A percentile compares a stretch with the other conserved stretches of the same genome.
phyloP scores from a whole-genome alignment of 2,113 vertebrate genomes.

The Festucalex cinctus region DNA sequence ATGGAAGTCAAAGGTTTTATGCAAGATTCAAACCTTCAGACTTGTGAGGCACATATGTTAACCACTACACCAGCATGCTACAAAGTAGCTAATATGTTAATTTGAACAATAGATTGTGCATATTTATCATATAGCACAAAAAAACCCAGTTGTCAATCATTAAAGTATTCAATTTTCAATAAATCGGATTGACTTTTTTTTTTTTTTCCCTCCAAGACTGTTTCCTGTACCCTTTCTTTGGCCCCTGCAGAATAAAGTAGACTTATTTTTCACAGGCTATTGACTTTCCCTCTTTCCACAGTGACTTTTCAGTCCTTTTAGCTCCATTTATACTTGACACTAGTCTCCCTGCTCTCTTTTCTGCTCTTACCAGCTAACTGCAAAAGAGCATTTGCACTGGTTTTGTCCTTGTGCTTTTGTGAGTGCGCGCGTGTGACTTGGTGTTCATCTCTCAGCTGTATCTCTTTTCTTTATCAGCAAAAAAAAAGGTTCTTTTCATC shows the following conservation, averaged over 20 bases:
- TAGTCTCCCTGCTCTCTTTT: slow-evolving; percentile 17
- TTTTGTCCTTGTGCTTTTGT: slow-evolving; percentile 28
- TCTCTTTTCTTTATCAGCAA: slow-evolving; percentile 37
- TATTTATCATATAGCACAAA: too few relatives aligned
- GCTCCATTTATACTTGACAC: slow-evolving; percentile 25
- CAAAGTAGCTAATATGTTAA: too few relatives aligned
- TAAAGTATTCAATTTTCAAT: neutral
- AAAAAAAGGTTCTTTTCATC: slow-evolving; percentile 39
- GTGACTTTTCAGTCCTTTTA: slow-evolving; percentile 19
- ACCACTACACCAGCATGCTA: too few relatives aligned
- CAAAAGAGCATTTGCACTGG: slow-evolving; percentile 48
- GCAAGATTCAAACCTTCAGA: too few relatives aligned
- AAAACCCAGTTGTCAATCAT: neutral
- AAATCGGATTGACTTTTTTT: neutral
- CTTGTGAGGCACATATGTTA: too few relatives aligned
- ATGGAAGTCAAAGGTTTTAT: too few relatives aligned
- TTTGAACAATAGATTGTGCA: too few relatives aligned
- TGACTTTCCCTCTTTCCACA: slow-evolving; percentile 9
- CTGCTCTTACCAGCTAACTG: slow-evolving; percentile 31
- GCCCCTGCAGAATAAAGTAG: neutral
- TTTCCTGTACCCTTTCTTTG: neutral
- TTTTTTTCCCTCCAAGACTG: too few relatives aligned
- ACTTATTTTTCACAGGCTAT: neutral
- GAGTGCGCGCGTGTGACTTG: slow-evolving; percentile 9
- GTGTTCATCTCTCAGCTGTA: slow-evolving; percentile 38